phyloP scores from a whole-genome alignment of 2,888 invertebrate genomes.

The Pecten maximus region DNA sequence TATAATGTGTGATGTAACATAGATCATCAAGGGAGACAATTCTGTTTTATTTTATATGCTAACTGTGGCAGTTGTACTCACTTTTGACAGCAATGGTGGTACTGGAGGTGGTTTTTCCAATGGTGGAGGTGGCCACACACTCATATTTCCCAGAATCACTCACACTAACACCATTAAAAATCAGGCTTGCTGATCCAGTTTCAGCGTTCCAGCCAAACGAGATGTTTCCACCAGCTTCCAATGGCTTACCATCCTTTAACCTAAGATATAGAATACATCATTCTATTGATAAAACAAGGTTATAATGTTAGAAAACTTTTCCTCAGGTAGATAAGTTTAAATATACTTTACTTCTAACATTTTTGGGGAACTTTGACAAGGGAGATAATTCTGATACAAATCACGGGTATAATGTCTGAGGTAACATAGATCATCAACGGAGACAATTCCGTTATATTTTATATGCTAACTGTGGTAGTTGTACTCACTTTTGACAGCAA shows the following conservation, averaged over 20 bases:
- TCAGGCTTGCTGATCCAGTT: neutral
- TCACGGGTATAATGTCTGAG: neutral
- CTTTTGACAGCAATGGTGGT: neutral
- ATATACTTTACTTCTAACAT: too few species aligned
- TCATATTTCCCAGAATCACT: constrained; percentile 1
- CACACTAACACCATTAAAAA: constrained; percentile 2
- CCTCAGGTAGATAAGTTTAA: too few species aligned
- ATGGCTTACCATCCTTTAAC: neutral
- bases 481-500: neutral
- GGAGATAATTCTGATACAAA: neutral
- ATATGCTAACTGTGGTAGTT: too few species aligned
- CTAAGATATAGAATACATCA: too few species aligned
- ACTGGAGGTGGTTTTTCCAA: neutral
- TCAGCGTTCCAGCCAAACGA: neutral
- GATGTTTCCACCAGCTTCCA: neutral
- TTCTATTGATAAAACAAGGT: too few species aligned
- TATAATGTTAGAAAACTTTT: too few species aligned
- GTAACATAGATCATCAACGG: neutral
- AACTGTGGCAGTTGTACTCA: too few species aligned
- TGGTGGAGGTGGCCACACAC: neutral
- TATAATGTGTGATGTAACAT: too few species aligned
- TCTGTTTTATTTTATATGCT: too few species aligned
- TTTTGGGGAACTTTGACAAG: too few species aligned
- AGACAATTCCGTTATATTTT: too few species aligned
- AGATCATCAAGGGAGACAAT: too few species aligned